Evolutionary conservation across 2,888 invertebrate species (phyloP), one percentile per base, ranked within the genome.

Genomic region (Tinea trinotella): DNA sequence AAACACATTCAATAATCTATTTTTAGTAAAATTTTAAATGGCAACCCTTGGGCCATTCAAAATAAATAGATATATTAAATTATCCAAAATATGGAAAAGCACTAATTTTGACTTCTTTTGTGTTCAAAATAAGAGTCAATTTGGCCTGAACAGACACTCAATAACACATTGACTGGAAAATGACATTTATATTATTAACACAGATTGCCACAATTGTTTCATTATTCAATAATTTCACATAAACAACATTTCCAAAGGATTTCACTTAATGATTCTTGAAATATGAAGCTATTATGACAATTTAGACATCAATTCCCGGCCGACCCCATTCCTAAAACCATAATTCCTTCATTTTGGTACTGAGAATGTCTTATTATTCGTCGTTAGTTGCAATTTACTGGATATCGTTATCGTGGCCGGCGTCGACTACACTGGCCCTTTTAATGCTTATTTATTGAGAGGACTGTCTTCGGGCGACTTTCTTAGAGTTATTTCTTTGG

Each of bases 371-470:
- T 50, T 54, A 40, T 36, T 54, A 54, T 54, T 35, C 50, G 22
- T 17, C 46, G 18, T 46, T 67, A 66, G 67, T 63, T 59, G 61
- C 65, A 68, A 70, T 69, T 70, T 68, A 67, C 64, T 57, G 59
- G 57, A 54, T 53, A 67, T 71, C 70, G 71, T 76, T 76, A 75
- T 76, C 75, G 68, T 65, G 60, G 57, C 58, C 62, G 63, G 59
- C 63, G 68, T 66, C 65, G 67, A 52, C 52, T 62, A 62, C 62
- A 63, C 59, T 61, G 64, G 59, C 58, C 61, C 67, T 72, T 76
- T 75, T 79, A 84, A 84, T 81, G 80, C 80, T 81, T 84, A 84
- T 84, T 84, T 84, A 84, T 82, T 71, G 81, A 76, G 74, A 76
- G 71, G 71, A 66, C 68, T 65, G 63, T 73, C 75, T 71, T 68